Evolutionary conservation across 2,797 vertebrate genomes (phyloP).

Genomic region (Lacerta agilis): DNA sequence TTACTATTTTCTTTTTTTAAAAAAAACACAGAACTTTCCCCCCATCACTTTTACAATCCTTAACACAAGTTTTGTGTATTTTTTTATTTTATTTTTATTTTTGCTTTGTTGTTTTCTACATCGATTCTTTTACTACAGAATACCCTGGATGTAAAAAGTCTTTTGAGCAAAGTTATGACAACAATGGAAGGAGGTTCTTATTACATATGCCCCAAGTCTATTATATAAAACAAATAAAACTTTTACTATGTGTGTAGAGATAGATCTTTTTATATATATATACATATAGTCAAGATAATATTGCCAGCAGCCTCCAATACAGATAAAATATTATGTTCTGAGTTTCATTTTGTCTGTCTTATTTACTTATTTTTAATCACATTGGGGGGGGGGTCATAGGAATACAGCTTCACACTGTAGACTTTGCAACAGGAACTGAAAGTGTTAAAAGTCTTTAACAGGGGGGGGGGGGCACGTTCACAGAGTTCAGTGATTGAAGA

Average conservation of each 20-base stretch:
- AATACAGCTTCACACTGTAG: constrained; percentile 55
- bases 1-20: constrained; percentile 27
- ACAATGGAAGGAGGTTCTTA: constrained; percentile 53
- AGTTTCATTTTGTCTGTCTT: not conserved
- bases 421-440: constrained; percentile 48
- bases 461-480: constrained; percentile 20
- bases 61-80: constrained; percentile 64
- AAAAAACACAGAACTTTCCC: constrained; percentile 30
- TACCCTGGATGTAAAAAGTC: constrained; percentile 72
- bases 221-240: constrained; percentile 66
- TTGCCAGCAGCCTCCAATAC: constrained; percentile 66
- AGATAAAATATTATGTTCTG: constrained; percentile 39
- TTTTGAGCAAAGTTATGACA: constrained; percentile 71
- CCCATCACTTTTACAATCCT: constrained; percentile 75
- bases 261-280: constrained; percentile 14
- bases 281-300: constrained; percentile 26
- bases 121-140: constrained; percentile 63
- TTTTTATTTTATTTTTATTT: constrained; percentile 22
- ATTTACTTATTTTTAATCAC: constrained; percentile 32
- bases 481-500: constrained; percentile 72
- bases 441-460: constrained; percentile 42
- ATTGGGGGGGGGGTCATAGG: constrained; percentile 18
- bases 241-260: constrained; percentile 37
- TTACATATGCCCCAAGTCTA: constrained; percentile 55
- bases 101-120: constrained; percentile 43